These are phyloP conservation scores for Loxodonta africana DNA, from an alignment of 2,113 vertebrate species.

Conservation along the genomic window DNA sequence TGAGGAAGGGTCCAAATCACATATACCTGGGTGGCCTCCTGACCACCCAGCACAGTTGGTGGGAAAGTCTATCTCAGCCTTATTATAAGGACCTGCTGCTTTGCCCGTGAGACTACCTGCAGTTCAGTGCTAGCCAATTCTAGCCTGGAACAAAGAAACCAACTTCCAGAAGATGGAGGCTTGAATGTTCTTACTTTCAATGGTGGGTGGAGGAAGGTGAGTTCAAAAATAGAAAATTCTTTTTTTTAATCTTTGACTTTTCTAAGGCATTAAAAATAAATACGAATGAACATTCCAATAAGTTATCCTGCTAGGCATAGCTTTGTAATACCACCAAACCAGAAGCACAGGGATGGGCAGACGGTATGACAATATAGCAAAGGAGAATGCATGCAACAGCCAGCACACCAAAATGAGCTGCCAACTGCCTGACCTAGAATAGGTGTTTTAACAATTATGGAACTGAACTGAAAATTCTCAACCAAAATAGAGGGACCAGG, in stretches of 20 bases:
- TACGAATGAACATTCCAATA: background rate
- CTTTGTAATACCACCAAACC: background rate
- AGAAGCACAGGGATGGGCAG: background rate
- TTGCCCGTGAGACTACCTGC: no score
- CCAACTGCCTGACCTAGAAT: background rate
- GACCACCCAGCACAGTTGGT: rapidly evolving
- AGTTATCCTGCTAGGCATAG: background rate
- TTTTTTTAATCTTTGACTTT: background rate
- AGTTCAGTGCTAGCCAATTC: background rate
- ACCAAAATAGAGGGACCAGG: background rate
- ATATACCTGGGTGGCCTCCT: no score
- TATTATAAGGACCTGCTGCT: no score
- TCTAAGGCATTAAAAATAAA: background rate
- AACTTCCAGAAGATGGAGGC: background rate
- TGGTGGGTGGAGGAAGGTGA: background rate
- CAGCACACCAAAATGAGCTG: background rate
- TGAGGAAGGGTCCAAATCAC: background rate
- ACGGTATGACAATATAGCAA: background rate
- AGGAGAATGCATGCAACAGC: background rate
- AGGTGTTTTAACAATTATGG: no score
- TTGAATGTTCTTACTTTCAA: background rate
- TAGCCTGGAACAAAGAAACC: background rate
- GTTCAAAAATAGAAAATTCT: background rate
- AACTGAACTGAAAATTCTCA: background rate
- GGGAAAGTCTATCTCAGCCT: background rate